phyloP scores from a whole-genome alignment of 2,888 invertebrate species.

The Ceratothoa steindachneri region DNA sequence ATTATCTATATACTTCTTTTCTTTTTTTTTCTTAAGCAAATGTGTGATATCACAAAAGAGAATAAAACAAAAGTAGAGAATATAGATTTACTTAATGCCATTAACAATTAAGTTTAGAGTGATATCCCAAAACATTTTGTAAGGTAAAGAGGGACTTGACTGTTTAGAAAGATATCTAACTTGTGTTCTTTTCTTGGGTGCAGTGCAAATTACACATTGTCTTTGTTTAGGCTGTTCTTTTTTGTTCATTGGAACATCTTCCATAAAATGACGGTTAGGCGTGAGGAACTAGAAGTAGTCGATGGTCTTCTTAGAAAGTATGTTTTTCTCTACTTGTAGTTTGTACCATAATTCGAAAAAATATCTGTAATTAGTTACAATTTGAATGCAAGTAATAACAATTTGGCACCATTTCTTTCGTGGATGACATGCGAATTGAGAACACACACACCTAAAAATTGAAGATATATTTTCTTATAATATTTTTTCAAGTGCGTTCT shows the following conservation, averaged over 20 bases:
- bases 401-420: neutral
- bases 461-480: slow-evolving; percentile 15
- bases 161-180: neutral
- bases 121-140: neutral
- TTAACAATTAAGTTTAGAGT: neutral
- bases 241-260: neutral
- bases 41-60: neutral
- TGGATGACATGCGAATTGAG: slow-evolving; percentile 7
- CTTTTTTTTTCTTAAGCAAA: neutral
- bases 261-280: slow-evolving; percentile 8
- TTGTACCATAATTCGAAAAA: neutral
- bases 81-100: neutral
- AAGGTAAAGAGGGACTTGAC: neutral
- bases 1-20: neutral
- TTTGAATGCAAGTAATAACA: neutral
- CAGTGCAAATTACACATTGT: neutral
- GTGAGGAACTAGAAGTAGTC: neutral
- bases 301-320: neutral
- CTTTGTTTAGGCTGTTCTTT: neutral
- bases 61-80: neutral
- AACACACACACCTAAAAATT: slow-evolving; percentile 11
- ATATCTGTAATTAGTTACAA: neutral
- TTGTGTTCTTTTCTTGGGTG: neutral
- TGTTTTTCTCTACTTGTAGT: neutral
- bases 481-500: slow-evolving; percentile 11